Evolutionary conservation across 1,140 invertebrate genomes (phyloP).

Genomic region (Triops cancriformis): DNA sequence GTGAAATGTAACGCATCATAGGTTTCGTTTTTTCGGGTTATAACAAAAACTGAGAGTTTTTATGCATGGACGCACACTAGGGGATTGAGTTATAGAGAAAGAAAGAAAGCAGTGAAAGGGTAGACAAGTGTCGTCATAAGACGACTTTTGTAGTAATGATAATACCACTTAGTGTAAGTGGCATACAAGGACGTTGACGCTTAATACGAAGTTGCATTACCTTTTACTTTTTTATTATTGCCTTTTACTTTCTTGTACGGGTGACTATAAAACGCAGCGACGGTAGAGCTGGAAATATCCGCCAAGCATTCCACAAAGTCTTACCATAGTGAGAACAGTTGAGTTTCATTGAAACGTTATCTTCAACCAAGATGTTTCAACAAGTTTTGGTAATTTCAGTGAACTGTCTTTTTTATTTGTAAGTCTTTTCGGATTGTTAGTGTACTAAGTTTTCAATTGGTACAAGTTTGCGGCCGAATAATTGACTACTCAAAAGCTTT

Average conservation of each 20-base stretch:
- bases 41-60: neutral
- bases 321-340: neutral
- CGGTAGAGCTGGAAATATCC: neutral
- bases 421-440: too few relatives aligned
- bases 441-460: too few relatives aligned
- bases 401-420: neutral
- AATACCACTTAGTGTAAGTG: too few relatives aligned
- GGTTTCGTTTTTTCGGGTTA: neutral
- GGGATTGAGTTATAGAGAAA: neutral
- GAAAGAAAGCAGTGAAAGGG: neutral
- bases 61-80: neutral
- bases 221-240: too few relatives aligned
- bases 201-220: too few relatives aligned
- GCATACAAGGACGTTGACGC: too few relatives aligned
- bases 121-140: neutral
- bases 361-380: neutral
- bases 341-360: neutral
- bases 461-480: too few relatives aligned
- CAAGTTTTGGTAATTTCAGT: neutral
- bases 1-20: slow-evolving; percentile 6
- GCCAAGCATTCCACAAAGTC: neutral
- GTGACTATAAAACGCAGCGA: too few relatives aligned
- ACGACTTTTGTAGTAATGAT: too few relatives aligned
- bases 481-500: too few relatives aligned
- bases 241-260: too few relatives aligned